These are phyloP conservation scores for Heliconius congener DNA, from an alignment of 1,140 invertebrate species.

Conservation along the genomic window DNA sequence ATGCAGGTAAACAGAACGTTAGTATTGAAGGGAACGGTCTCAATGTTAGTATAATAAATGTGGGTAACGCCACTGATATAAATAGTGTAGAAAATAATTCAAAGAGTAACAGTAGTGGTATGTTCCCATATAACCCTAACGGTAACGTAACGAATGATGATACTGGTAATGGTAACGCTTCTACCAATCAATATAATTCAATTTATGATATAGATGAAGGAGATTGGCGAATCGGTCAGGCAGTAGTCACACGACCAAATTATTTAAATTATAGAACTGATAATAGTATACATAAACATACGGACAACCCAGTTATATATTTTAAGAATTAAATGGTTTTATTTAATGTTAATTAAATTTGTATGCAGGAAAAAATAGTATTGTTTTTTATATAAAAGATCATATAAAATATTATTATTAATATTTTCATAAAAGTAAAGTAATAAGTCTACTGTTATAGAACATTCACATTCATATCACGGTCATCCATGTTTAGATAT, in stretches of 20 bases:
- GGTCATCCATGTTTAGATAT: neutral
- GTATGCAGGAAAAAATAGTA: neutral
- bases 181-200: neutral
- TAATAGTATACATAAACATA: neutral
- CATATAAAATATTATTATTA: neutral
- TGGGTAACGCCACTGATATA: neutral
- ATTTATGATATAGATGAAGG: conserved; percentile 32
- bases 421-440: too few relatives aligned
- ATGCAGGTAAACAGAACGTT: conserved; percentile 14
- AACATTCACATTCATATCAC: too few relatives aligned
- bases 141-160: neutral
- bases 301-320: neutral
- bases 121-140: neutral
- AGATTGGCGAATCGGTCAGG: conserved; percentile 36
- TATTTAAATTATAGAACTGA: neutral
- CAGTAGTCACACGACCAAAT: conserved; percentile 5
- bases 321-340: neutral
- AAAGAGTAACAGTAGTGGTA: conserved; percentile 1
- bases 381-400: neutral
- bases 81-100: neutral
- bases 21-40: conserved; percentile 12
- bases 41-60: conserved; percentile 5
- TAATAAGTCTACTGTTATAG: too few relatives aligned
- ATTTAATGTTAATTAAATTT: neutral
- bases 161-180: neutral